Evolutionary conservation across 1,140 invertebrate species (phyloP).

Genomic region (Pogonomyrmex californicus): DNA sequence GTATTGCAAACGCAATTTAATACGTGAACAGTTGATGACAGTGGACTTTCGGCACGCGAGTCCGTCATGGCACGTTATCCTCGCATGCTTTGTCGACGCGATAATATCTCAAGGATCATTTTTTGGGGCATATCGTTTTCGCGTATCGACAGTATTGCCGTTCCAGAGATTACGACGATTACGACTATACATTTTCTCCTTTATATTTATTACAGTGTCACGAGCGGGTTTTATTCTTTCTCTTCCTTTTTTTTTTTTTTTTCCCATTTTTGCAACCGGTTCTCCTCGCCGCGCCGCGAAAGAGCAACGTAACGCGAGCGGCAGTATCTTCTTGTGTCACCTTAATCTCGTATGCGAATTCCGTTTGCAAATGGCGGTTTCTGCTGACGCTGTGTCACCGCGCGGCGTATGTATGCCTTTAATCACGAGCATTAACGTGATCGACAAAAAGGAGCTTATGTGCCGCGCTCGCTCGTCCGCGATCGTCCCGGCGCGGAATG

Average conservation of each 20-base stretch:
- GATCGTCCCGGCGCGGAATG: conserved; percentile 19
- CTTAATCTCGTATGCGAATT: conserved; percentile 36
- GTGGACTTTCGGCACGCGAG: not conserved
- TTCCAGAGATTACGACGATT: not conserved
- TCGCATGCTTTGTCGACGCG: not conserved
- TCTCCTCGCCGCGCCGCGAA: conserved; percentile 15
- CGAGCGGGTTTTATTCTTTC: not conserved
- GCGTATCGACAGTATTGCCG: not conserved
- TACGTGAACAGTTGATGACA: not conserved
- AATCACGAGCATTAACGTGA: conserved; percentile 49
- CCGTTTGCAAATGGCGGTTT: conserved; percentile 45
- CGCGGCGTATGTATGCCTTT: conserved; percentile 16
- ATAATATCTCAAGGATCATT: conserved; percentile 7
- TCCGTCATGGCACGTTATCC: not conserved
- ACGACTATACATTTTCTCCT: not conserved
- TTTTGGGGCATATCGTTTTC: conserved; percentile 16
- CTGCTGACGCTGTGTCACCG: not conserved
- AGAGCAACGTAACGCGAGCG: conserved; percentile 18
- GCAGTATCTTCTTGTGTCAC: conserved; percentile 50
- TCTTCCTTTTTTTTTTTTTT: not conserved
- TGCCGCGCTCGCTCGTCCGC: conserved; percentile 20
- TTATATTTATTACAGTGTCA: not conserved
- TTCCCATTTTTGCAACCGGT: conserved; percentile 8
- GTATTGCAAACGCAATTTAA: not conserved
- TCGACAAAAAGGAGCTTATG: conserved; percentile 50